Base-by-base conservation (phyloP, 2,888 invertebrate genomes). In the Hemaris fuciformis region DNA sequence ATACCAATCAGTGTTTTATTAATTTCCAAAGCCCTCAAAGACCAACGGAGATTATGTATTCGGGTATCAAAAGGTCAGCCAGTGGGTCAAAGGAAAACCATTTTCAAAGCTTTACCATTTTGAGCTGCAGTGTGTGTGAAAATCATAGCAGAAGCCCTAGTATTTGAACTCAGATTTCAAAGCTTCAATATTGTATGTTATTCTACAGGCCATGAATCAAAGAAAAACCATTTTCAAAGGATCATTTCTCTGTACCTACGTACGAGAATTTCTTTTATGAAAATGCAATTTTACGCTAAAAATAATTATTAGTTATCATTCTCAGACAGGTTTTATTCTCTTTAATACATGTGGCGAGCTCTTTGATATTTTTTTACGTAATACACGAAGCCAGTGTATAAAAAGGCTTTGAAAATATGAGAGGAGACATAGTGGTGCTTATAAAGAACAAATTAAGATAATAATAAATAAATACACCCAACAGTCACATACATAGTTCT, bases 71-170 rank as follows among this genome's bases (percentile, higher is more conserved):
- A 53, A 31, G 31, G 53, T 31, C 53, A 31, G 18, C 18, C 53
- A 53, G 27, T 53, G 10, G 53, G 53, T 53, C 53, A 53, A 53
- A 53, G 53, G 53, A 53, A 53, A n/a, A 53, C 53, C 53, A 31
- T 53, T 53, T 53, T 53, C 53, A 53, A 53, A 53, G 53, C 53
- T 53, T 53, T 31, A 31, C 53, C 53, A 31, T 53, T 53, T 53
- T 53, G 53, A 31, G 31, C 53, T 31, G 53, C 31, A 18, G 10
- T 31, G 53, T 53, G 27, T 53, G 31, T 31, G 18, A 53, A 53
- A 53, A 53, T 53, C 31, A 53, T 53, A 53, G 53, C 31, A 31
- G 53, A 53, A 53, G 53, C 53, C 31, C 53, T 53, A 53, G 53
- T 18, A 53, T 53, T 53, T 31, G 18, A 53, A 53, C 31, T 31